phyloP scores from a whole-genome alignment of 1,140 invertebrate genomes.

The Stenopsyche tienmushanensis region DNA sequence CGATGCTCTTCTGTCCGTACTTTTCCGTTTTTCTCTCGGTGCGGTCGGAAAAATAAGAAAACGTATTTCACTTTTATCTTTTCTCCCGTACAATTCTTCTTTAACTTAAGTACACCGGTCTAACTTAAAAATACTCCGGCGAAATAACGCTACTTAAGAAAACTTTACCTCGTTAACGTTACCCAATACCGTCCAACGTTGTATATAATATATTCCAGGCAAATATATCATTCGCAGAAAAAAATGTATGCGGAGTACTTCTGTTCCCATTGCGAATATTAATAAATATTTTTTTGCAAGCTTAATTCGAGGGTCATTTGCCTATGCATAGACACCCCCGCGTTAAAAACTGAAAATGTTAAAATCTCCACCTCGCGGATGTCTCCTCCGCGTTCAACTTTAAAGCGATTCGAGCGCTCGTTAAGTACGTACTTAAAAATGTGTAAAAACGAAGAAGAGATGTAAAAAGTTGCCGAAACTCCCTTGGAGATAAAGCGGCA shows the following conservation, averaged over 20 bases:
- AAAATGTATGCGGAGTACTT: too few species aligned
- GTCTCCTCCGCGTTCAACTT: neutral
- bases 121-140: conserved; percentile 27
- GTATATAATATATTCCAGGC: too few species aligned
- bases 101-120: conserved; percentile 30
- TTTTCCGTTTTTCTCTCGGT: conserved; percentile 29
- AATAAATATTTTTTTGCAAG: neutral
- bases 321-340: too few species aligned
- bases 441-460: conserved; percentile 25
- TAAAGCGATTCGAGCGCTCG: conserved; percentile 5
- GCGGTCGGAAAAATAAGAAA: conserved; percentile 31
- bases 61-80: conserved; percentile 33
- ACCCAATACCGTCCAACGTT: too few species aligned
- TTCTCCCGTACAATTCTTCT: conserved; percentile 32
- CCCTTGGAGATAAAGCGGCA: conserved; percentile 12
- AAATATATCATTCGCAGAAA: too few species aligned
- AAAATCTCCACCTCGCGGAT: too few species aligned
- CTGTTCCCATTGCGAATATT: too few species aligned
- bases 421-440: conserved; percentile 22
- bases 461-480: conserved; percentile 28
- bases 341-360: too few species aligned
- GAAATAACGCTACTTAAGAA: conserved; percentile 29
- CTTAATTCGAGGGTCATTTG: neutral
- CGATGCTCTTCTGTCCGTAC: conserved; percentile 10
- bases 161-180: conserved; percentile 30